These are phyloP conservation scores for Drosophila busckii DNA, from an alignment of 1,140 invertebrate genomes.

Conservation along the genomic window DNA sequence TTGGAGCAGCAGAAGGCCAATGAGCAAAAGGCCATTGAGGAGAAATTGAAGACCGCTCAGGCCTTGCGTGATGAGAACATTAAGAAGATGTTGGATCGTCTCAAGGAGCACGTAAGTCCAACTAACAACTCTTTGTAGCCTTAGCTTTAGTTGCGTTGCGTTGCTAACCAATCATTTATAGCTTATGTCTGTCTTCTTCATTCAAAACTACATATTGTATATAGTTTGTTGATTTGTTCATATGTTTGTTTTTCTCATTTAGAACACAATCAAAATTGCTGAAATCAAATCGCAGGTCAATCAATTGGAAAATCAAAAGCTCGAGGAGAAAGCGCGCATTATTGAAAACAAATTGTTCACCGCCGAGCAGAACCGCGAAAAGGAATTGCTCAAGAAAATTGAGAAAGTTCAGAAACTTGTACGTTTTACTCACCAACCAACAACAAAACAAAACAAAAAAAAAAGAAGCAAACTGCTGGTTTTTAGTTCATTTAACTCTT, in stretches of 20 bases:
- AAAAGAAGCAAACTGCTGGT: too few relatives aligned
- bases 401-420: slow-evolving; percentile 90
- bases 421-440: slow-evolving; percentile 62
- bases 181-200: slow-evolving; percentile 13
- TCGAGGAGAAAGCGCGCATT: slow-evolving; percentile 84
- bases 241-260: slow-evolving; percentile 57
- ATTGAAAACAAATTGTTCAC: slow-evolving; percentile 86
- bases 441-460: background rate
- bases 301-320: slow-evolving; percentile 82
- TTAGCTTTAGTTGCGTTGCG: slow-evolving; percentile 12
- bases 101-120: slow-evolving; percentile 92
- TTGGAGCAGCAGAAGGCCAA: slow-evolving; percentile 91
- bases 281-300: slow-evolving; percentile 84
- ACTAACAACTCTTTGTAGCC: background rate
- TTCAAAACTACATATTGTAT: slow-evolving; percentile 31
- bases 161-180: slow-evolving; percentile 17
- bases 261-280: slow-evolving; percentile 84
- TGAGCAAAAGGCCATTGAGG: slow-evolving; percentile 89
- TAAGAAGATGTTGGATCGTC: slow-evolving; percentile 91
- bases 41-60: slow-evolving; percentile 90
- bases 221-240: slow-evolving; percentile 43
- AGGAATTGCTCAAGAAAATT: slow-evolving; percentile 88
- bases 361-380: slow-evolving; percentile 88
- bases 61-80: slow-evolving; percentile 92
- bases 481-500: too few relatives aligned